A percentile compares a stretch with the other conserved stretches of the same genome.
phyloP scores from a whole-genome alignment of 2,113 vertebrate genomes.

The Entomyzon cyanotis region DNA sequence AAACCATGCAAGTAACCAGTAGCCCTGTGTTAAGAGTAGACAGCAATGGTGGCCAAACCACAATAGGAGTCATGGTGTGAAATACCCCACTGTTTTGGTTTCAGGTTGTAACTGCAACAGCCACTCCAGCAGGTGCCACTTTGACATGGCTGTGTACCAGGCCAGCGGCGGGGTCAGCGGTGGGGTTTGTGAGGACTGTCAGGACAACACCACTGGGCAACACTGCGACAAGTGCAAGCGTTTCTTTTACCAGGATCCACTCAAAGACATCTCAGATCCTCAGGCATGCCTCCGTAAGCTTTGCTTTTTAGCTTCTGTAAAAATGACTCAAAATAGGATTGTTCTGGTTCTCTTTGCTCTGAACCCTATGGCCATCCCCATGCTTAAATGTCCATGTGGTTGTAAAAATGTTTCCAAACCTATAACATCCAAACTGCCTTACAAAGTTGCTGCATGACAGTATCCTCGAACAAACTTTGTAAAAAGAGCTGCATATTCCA shows the following conservation, averaged over 20 bases:
- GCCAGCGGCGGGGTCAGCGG: slow-evolving; percentile 73
- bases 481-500: not conserved
- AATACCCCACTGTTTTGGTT: not conserved
- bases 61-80: not conserved
- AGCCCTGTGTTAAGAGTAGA: not conserved
- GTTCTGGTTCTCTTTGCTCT: not conserved
- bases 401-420: not conserved
- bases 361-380: not conserved
- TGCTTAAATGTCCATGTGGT: not conserved
- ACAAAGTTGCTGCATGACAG: not conserved
- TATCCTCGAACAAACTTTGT: not conserved
- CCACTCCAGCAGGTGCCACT: slow-evolving; percentile 85
- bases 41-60: not conserved
- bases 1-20: not conserved
- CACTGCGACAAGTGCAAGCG: slow-evolving; percentile 81
- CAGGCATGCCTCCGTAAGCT: slow-evolving; percentile 78
- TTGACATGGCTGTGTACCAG: slow-evolving; percentile 70
- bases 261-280: slow-evolving; percentile 69
- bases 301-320: not conserved
- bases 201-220: slow-evolving; percentile 78
- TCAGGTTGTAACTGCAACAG: slow-evolving; percentile 84
- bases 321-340: not conserved
- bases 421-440: not conserved
- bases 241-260: slow-evolving; percentile 80
- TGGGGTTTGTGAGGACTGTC: slow-evolving; percentile 85